A percentile compares a stretch with the other conserved stretches of the same genome.
Evolutionary conservation across 1,140 invertebrate genomes (phyloP).

Genomic region (Eciton burchellii): DNA sequence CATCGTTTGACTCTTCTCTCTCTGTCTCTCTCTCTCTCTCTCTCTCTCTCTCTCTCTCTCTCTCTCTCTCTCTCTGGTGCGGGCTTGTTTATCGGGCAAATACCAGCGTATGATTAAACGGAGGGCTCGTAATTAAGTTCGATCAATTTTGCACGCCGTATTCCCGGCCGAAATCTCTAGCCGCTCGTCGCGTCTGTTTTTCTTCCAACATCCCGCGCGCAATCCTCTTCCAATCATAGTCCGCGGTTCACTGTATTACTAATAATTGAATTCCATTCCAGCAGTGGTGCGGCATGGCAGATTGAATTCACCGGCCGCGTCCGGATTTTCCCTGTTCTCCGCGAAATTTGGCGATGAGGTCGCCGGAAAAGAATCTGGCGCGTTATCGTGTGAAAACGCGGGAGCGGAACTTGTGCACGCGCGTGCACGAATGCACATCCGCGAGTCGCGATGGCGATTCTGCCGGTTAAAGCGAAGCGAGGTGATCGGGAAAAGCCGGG

Average conservation of each 20-base stretch:
- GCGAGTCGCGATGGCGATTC: slow-evolving; percentile 10
- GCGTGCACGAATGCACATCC: no score
- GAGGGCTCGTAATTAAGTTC: slow-evolving; percentile 63
- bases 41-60: no score
- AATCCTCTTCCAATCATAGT: slow-evolving; percentile 64
- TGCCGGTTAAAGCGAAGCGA: slow-evolving; percentile 19
- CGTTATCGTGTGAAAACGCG: slow-evolving; percentile 41
- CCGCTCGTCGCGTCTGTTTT: slow-evolving; percentile 23
- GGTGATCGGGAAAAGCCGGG: background rate
- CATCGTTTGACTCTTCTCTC: slow-evolving; percentile 26
- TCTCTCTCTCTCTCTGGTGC: background rate
- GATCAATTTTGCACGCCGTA: slow-evolving; percentile 68
- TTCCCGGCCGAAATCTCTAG: slow-evolving; percentile 43
- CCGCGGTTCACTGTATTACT: slow-evolving; percentile 66
- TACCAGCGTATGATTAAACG: slow-evolving; percentile 52
- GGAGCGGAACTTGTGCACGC: background rate
- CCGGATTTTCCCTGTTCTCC: slow-evolving; percentile 60
- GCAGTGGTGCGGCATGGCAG: slow-evolving; percentile 60
- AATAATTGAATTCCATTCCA: slow-evolving; percentile 76
- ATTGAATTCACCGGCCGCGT: slow-evolving; percentile 72
- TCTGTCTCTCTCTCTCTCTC: no score
- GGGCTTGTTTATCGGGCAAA: slow-evolving; percentile 53
- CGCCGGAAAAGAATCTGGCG: slow-evolving; percentile 32
- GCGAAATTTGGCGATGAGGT: slow-evolving; percentile 50
- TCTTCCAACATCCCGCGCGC: background rate